Base-by-base conservation (phyloP, 2,113 vertebrate species). In the Sclerurus mexicanus region DNA sequence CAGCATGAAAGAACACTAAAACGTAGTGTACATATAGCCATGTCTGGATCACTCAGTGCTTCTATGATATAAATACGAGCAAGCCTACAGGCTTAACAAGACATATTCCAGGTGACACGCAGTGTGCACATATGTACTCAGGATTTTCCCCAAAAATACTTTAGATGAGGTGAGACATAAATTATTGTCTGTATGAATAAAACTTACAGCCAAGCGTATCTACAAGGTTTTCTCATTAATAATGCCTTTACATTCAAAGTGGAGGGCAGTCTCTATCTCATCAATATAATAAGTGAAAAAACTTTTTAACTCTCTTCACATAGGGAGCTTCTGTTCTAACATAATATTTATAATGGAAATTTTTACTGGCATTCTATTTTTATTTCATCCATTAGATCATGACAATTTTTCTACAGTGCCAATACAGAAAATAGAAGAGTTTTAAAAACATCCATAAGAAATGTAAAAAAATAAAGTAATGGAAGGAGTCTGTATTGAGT, bases 371-470 rank as follows among this genome's bases (percentile, higher is more conserved):
- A 67, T 85, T 87, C 20, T 31, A 46, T 18, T 35, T 94, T 63
- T 92, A 90, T 96, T 97, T 97, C 76, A 96, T 94, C 86, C 75
- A 84, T 93, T 79, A 88, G 31, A 52, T 96, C 79, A 44, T 53
- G 53, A 78, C 94, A 71, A 78, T 85, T 80, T 52, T 83, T 95
- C 89, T 80, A 52, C 78, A 83, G 60, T 62, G 56, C 27, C 42
- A 86, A 85, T 87, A 87, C 74, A 76, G 86, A 82, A 96, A 95
- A 75, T 81, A 91, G 22, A 73, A 59, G 60, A 47, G 27, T 94
- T 96, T 97, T 93, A 96, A 93, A 95, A 98, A 94, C 85, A 68
- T 21, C 39, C 49, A 60, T 59, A 58, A 67, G 40, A 86, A 62
- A 91, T 91, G 69, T 66, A 91, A 66, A 79, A 90, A 55, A 74